Base-by-base conservation (phyloP, 2,797 vertebrate genomes). In the Centropyge bicolor region DNA sequence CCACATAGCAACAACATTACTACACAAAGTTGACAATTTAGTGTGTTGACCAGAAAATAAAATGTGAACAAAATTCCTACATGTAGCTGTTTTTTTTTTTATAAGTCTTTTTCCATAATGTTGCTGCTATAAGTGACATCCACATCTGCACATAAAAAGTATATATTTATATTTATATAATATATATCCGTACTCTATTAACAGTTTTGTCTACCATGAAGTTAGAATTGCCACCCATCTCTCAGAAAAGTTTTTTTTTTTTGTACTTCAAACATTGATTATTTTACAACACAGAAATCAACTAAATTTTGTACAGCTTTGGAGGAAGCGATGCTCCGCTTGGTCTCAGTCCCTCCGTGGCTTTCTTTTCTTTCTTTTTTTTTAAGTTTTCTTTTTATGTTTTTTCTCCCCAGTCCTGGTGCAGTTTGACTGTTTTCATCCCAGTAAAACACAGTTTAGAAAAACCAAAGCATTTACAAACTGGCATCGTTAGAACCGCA, bases 81-180 rank as follows among this genome's bases (percentile, higher is more conserved):
- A 92, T 90, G 89, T 91, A 90, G 89, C 90, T 82, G 83, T 82
- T 87, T 86, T 86, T 20, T 76, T 84, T 87, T 88, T 86, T 55
- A 89, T 86, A 91, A 88, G 90, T 90, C 77, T 92, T 94, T 93
- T 91, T 82, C 90, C 91, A 93, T 94, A 94, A 95, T 92, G 94
- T 94, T 95, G 94, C 93, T 94, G 95, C 93, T 93, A 95, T 95
- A 94, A 93, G 94, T 95, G 95, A 96, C 95, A 94, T 95, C 94
- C 95, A 96, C 95, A 94, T 95, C 93, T 95, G 94, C 95, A 96
- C 96, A 95, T 96, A 96, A 96, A 96, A 96, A 96, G 94, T 96
- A 95, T 95, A 95, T 96, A 95, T 95, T 94, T 96, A 94, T 95
- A 94, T 95, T 93, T 95, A 96, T 96, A 96, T 95, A 95, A 96